Conservation (phyloP, 1,140 invertebrate genomes). For the Zophobas morio region DNA sequence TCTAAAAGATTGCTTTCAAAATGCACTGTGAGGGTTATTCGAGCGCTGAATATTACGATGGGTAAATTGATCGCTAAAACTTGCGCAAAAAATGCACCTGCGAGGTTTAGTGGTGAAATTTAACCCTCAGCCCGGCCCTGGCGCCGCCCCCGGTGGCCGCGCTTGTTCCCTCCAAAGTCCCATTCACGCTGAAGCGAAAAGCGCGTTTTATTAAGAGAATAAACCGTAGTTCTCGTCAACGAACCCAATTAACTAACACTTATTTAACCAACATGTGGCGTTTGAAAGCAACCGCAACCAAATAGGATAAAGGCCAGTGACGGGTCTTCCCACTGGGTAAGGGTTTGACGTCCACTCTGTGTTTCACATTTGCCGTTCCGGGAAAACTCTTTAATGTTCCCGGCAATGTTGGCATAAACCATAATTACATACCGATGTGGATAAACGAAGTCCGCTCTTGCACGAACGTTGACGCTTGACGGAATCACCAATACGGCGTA, state of each 20-base stretch:
- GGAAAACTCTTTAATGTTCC: slow-evolving; percentile 38
- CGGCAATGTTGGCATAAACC: slow-evolving; percentile 7
- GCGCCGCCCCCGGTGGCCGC: neutral
- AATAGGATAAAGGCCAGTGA: slow-evolving; percentile 43
- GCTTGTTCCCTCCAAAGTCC: neutral
- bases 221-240: slow-evolving; percentile 49
- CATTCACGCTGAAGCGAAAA: neutral
- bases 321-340: slow-evolving; percentile 36
- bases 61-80: neutral
- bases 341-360: slow-evolving; percentile 33
- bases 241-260: slow-evolving; percentile 50
- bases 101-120: neutral
- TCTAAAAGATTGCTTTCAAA: slow-evolving; percentile 33
- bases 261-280: slow-evolving; percentile 52
- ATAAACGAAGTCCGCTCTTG: slow-evolving; percentile 16
- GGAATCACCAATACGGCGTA: neutral
- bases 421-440: slow-evolving; percentile 28
- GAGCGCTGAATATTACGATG: too few species aligned
- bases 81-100: neutral
- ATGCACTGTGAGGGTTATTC: slow-evolving; percentile 1
- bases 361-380: slow-evolving; percentile 30
- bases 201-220: slow-evolving; percentile 34
- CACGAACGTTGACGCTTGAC: neutral
- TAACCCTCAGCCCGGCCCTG: neutral
- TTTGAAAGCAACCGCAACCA: slow-evolving; percentile 42